Percentiles rank a stretch among this genome's conserved stretches.
Conservation (phyloP, 2,797 vertebrate genomes). For the Pitangus sulphuratus region DNA sequence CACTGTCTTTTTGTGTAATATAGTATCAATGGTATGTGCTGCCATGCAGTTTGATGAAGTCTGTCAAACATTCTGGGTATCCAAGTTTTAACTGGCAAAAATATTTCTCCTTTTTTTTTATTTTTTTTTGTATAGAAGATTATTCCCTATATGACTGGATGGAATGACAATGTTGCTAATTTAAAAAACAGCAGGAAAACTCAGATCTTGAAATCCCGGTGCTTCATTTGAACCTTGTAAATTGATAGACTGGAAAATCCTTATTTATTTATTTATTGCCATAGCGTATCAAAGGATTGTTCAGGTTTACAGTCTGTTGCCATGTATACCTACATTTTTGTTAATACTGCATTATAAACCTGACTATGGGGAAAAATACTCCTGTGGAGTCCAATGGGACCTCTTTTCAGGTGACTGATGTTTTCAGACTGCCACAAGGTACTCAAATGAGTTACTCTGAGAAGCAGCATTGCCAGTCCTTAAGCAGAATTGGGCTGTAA, state of each 20-base stretch:
- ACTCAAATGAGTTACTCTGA: neutral
- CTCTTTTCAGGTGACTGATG: neutral
- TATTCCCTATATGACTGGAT: neutral
- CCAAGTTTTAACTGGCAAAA: neutral
- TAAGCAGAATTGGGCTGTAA: conserved; percentile 32
- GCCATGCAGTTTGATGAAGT: neutral
- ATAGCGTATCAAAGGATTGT: neutral
- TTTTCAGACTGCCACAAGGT: neutral
- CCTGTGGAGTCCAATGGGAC: neutral
- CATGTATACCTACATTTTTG: neutral
- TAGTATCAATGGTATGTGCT: neutral
- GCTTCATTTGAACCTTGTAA: conserved; percentile 6
- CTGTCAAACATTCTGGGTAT: neutral
- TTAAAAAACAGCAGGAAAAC: neutral
- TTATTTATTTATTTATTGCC: neutral
- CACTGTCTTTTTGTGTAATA: neutral
- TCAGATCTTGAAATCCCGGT: neutral
- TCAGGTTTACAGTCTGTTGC: neutral
- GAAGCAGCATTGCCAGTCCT: neutral
- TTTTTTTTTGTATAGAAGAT: neutral
- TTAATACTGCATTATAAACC: neutral
- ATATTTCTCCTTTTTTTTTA: neutral
- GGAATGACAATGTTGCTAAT: neutral
- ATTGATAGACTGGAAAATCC: neutral
- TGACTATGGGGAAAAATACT: neutral